These are phyloP conservation scores for Dendrocincla tyrannina DNA, from an alignment of 2,797 vertebrate species.

Conservation along the genomic window DNA sequence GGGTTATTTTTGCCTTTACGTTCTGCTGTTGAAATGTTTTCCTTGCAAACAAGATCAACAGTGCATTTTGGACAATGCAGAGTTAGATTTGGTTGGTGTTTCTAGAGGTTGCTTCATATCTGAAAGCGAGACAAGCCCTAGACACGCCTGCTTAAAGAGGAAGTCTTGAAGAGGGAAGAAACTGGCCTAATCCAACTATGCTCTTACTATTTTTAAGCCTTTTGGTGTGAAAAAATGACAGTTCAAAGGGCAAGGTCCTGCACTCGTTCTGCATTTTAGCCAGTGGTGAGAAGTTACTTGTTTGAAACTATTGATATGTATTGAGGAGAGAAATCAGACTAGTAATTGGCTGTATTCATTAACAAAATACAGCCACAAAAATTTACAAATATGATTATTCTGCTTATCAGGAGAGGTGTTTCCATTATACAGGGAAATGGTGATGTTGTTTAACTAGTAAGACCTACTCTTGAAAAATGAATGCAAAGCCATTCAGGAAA, in stretches of 20 bases:
- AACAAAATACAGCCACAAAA: not conserved
- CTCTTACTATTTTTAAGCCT: not conserved
- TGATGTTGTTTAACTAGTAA: not conserved
- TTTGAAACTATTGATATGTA: not conserved
- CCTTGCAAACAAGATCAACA: not conserved
- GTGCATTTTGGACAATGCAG: not conserved
- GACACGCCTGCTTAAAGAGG: not conserved
- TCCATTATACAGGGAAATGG: not conserved
- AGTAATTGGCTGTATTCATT: not conserved
- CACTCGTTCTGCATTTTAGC: not conserved
- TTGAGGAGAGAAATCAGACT: not conserved
- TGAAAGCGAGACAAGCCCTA: not conserved
- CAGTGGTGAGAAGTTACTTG: not conserved
- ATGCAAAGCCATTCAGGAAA: not conserved
- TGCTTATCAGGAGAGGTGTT: not conserved
- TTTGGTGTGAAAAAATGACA: not conserved
- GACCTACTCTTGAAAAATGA: not conserved
- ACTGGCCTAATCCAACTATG: not conserved
- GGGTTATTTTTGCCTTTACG: not conserved
- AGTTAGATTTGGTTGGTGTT: not conserved
- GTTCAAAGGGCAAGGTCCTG: not conserved
- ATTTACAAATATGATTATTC: not conserved
- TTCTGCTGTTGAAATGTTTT: not conserved
- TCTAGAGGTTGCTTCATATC: not conserved
- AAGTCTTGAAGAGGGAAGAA: not conserved